Conservation (phyloP, 2,797 vertebrate genomes). For the Scomberomorus guttatus region DNA sequence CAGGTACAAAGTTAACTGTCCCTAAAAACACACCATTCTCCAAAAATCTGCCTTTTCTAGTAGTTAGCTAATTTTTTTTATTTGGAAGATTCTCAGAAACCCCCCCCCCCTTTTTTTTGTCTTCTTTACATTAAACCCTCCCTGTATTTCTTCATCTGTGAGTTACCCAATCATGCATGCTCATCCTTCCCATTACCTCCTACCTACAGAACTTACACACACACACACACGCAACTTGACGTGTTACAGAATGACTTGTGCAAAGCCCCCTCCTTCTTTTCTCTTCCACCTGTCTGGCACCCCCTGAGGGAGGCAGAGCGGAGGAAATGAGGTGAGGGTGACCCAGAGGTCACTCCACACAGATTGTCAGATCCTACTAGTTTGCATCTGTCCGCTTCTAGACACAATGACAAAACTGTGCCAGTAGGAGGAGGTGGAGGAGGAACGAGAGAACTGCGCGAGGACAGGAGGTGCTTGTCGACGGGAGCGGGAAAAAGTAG, state of each 20-base stretch:
- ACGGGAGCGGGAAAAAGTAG: conserved; percentile 57
- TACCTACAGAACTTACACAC: conserved; percentile 18
- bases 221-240: conserved; percentile 19
- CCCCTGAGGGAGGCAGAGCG: conserved; percentile 46
- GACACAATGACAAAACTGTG: conserved; percentile 67
- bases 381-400: conserved; percentile 73
- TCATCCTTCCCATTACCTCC: conserved; percentile 46
- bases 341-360: conserved; percentile 69
- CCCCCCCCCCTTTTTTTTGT: conserved; percentile 1
- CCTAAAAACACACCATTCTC: neutral
- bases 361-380: conserved; percentile 66
- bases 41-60: neutral
- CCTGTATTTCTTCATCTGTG: conserved; percentile 11
- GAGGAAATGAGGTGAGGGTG: conserved; percentile 61
- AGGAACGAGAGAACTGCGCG: conserved; percentile 14
- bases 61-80: neutral
- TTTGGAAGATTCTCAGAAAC: neutral
- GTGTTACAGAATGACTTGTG: conserved; percentile 14
- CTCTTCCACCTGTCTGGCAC: conserved; percentile 50
- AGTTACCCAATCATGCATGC: conserved; percentile 34
- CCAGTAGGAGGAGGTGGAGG: conserved; percentile 31
- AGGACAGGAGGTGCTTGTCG: conserved; percentile 47
- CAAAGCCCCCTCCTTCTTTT: conserved; percentile 37
- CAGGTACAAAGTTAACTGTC: conserved; percentile 16
- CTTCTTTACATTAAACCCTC: neutral